Conservation (phyloP, 2,888 invertebrate species). For the Trilocha varians region DNA sequence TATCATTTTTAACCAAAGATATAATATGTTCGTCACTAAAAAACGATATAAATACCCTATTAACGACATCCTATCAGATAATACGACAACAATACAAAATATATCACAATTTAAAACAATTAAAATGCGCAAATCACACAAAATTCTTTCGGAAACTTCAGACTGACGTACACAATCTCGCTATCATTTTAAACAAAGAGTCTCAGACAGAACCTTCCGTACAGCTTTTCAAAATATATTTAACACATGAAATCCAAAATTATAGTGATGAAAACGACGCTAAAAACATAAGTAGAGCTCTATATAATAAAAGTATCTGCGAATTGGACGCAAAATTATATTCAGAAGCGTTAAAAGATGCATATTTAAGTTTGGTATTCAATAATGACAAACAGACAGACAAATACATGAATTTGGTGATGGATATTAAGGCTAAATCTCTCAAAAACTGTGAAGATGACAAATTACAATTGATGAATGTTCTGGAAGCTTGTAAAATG, state of each 20-base stretch:
- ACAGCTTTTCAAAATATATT: slow-evolving; percentile 43
- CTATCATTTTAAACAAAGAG: slow-evolving; percentile 43
- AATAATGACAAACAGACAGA: slow-evolving; percentile 32
- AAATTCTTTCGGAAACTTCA: slow-evolving; percentile 48
- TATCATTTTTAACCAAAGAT: slow-evolving; percentile 40
- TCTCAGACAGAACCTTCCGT: slow-evolving; percentile 39
- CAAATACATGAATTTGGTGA: slow-evolving; percentile 52
- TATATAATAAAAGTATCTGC: slow-evolving; percentile 60
- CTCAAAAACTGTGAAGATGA: slow-evolving; percentile 23
- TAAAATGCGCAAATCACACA: slow-evolving; percentile 36
- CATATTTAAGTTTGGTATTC: slow-evolving; percentile 45
- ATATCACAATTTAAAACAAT: slow-evolving; percentile 25
- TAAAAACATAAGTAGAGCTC: slow-evolving; percentile 45
- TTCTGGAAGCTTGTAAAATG: slow-evolving; percentile 31
- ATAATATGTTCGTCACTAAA: slow-evolving; percentile 28
- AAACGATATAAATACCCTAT: slow-evolving; percentile 20
- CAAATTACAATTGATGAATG: slow-evolving; percentile 32
- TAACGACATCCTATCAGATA: slow-evolving; percentile 22
- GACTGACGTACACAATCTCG: slow-evolving; percentile 51
- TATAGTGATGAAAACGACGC: slow-evolving; percentile 23
- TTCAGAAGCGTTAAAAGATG: slow-evolving; percentile 38
- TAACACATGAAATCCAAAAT: slow-evolving; percentile 35
- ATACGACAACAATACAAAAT: slow-evolving; percentile 36
- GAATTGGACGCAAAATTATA: slow-evolving; percentile 41
- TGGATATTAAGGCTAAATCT: slow-evolving; percentile 53